phyloP scores from a whole-genome alignment of 2,888 invertebrate genomes.

The Apomyelois bistriatella region DNA sequence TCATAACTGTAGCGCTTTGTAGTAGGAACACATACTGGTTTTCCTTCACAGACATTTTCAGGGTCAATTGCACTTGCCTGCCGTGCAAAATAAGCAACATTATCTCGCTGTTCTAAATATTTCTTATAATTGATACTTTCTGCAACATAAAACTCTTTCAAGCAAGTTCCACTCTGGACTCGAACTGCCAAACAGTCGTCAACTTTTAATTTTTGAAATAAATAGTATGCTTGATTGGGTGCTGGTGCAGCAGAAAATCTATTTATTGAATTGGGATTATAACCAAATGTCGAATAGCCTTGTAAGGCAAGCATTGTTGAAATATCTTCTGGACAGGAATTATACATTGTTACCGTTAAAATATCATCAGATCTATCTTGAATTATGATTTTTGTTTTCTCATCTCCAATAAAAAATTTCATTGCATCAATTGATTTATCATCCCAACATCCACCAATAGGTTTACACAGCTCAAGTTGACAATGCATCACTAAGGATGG shows the following conservation, averaged over 20 bases:
- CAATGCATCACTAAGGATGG: slow-evolving; percentile 30
- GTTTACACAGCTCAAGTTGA: slow-evolving; percentile 31
- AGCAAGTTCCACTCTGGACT: slow-evolving; percentile 26
- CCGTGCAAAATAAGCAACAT: slow-evolving; percentile 19
- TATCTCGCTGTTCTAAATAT: slow-evolving; percentile 23
- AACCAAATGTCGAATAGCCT: slow-evolving; percentile 26
- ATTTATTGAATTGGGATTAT: slow-evolving; percentile 17
- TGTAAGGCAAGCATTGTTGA: slow-evolving; percentile 31
- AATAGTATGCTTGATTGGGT: slow-evolving; percentile 20
- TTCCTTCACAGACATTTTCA: slow-evolving; percentile 24
- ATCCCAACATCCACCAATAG: slow-evolving; percentile 22
- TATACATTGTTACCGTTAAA: slow-evolving; percentile 28
- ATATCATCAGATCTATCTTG: slow-evolving; percentile 21
- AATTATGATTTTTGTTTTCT: slow-evolving; percentile 28
- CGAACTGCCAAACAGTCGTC: slow-evolving; percentile 28
- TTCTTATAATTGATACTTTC: slow-evolving; percentile 26
- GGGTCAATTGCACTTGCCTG: slow-evolving; percentile 9
- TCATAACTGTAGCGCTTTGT: slow-evolving; percentile 26
- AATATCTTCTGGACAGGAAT: slow-evolving; percentile 35
- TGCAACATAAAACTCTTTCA: slow-evolving; percentile 33
- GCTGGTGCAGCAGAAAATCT: slow-evolving; percentile 11
- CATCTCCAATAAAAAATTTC: slow-evolving; percentile 29
- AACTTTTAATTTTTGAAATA: slow-evolving; percentile 21
- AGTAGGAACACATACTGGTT: slow-evolving; percentile 24
- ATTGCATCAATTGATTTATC: slow-evolving; percentile 27